phyloP scores from a whole-genome alignment of 2,113 vertebrate species.

The Pholis gunnellus region DNA sequence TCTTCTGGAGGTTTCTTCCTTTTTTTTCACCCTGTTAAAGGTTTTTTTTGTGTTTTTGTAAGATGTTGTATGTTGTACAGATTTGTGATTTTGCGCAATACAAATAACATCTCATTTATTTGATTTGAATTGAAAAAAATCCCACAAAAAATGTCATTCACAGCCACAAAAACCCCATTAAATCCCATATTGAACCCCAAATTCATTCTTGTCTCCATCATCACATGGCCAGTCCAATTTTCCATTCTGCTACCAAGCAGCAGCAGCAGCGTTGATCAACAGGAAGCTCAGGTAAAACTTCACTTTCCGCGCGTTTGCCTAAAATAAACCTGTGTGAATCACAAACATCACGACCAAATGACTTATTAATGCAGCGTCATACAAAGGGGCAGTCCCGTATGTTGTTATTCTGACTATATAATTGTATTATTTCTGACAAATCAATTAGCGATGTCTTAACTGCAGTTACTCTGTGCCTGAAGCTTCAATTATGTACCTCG shows the following conservation, averaged over 20 bases:
- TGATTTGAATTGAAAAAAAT: background rate
- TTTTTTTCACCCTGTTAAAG: too few relatives aligned
- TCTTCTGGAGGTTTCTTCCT: too few relatives aligned
- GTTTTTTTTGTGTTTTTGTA: too few relatives aligned
- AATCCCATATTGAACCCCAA: background rate
- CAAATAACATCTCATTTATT: too few relatives aligned
- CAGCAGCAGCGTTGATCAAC: too few relatives aligned
- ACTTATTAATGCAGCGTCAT: background rate
- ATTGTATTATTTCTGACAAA: conserved; percentile 38
- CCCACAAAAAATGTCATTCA: background rate
- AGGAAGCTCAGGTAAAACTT: too few relatives aligned
- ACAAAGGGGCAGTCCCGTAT: background rate
- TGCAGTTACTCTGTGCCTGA: conserved; percentile 42
- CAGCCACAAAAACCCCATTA: background rate
- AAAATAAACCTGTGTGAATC: background rate
- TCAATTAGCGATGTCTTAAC: conserved; percentile 60
- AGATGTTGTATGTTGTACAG: background rate
- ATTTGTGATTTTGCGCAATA: background rate
- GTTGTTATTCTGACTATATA: background rate
- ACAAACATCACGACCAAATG: background rate
- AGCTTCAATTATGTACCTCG: conserved; percentile 56
- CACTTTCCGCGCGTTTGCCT: too few relatives aligned
- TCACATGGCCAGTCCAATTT: background rate
- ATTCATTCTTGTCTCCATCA: background rate
- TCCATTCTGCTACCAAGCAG: background rate